These are phyloP conservation scores for Aleiodes leptofemur DNA, from an alignment of 2,888 invertebrate genomes.

Conservation along the genomic window DNA sequence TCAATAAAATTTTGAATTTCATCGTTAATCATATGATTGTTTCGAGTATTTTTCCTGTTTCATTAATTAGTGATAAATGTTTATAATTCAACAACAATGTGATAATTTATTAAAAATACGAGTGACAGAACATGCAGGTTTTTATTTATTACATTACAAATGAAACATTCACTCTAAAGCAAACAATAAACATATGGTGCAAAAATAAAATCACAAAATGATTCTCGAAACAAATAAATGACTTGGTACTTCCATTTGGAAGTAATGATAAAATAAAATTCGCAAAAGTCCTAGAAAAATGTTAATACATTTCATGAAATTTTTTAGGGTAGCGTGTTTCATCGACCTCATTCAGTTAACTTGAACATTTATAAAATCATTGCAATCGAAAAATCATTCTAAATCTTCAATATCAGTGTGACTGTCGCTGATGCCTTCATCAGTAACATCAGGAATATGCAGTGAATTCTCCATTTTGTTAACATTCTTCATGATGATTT, in stretches of 20 bases:
- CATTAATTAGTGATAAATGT: conserved; percentile 5
- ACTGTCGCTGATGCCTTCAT: conserved; percentile 63
- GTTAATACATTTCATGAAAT: too few relatives aligned
- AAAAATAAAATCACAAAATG: conserved; percentile 50
- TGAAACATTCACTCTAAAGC: conserved; percentile 29
- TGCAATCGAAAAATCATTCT: conserved; percentile 58
- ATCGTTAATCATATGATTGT: conserved; percentile 6
- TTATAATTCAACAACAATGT: conserved; percentile 9
- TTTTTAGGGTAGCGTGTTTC: conserved; percentile 9
- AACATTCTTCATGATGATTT: conserved; percentile 69
- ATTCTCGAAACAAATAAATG: neutral
- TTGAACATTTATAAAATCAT: neutral
- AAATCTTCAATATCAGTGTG: conserved; percentile 72
- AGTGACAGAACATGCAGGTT: conserved; percentile 33
- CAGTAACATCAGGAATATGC: conserved; percentile 59
- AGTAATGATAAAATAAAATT: too few relatives aligned
- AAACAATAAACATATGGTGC: conserved; percentile 42
- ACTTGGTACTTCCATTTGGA: neutral
- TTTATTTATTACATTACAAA: neutral
- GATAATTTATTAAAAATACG: conserved; percentile 11
- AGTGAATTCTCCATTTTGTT: conserved; percentile 66
- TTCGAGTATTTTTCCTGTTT: neutral
- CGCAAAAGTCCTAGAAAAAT: too few relatives aligned
- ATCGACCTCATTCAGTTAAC: neutral
- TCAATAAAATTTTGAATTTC: neutral